Percentiles rank a stretch among this genome's conserved stretches.
Conservation (phyloP, 2,888 invertebrate genomes). For the Ptycholaimellus sp. region DNA sequence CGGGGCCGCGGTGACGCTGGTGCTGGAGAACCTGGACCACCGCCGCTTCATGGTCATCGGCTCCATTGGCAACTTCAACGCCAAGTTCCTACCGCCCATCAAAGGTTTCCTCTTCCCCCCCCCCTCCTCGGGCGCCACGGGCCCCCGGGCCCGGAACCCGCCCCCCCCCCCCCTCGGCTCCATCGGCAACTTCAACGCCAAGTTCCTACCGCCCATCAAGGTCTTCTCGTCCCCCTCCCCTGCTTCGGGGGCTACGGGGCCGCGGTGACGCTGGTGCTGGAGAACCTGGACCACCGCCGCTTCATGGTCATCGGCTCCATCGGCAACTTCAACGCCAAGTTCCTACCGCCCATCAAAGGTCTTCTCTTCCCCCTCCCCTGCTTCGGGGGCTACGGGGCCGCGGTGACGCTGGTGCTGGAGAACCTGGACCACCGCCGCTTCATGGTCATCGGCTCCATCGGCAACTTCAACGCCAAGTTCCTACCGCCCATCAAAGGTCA, state of each 20-base stretch:
- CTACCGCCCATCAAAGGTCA: not conserved
- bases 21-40: not conserved
- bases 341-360: not conserved
- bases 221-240: no score
- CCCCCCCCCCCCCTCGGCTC: no score
- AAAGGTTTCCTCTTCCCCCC: no score
- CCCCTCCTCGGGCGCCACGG: no score
- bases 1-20: constrained; percentile 14
- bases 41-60: not conserved
- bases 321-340: not conserved
- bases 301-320: not conserved
- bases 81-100: not conserved
- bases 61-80: not conserved
- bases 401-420: constrained; percentile 9
- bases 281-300: not conserved
- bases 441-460: not conserved
- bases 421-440: constrained; percentile 1
- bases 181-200: not conserved
- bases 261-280: constrained; percentile 10
- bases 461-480: not conserved
- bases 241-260: constrained; percentile 17
- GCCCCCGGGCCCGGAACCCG: no score
- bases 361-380: no score
- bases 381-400: constrained; percentile 16
- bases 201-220: not conserved